Base-by-base conservation (phyloP, 2,888 invertebrate genomes). In the Entomobrya multifasciata region DNA sequence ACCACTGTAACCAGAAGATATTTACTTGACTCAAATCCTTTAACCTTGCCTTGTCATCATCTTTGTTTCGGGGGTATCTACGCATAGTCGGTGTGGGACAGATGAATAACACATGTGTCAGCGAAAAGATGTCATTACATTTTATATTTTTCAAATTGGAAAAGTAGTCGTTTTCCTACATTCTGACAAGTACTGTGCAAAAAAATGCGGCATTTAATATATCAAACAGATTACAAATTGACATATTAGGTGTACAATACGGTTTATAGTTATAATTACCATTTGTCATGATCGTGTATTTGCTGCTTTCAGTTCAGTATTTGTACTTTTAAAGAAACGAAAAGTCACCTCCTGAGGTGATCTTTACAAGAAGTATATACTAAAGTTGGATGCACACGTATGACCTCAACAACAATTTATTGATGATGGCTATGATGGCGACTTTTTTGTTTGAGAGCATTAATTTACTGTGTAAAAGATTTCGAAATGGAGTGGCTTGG, bases 11-110 rank as follows among this genome's bases (percentile, higher is more conserved):
- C n/a, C 52, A 55, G 6, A 55, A 55, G 20, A 55, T 55, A 20
- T 55, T 55, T 55, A 62, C 25, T 62, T 20, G 49, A 27, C 62
- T 62, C 27, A 49, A 49, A 78, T 62, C 78, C 65, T 55, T 78
- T 78, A 78, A 78, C 78, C 78, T 78, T 78, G 62, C 65, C 47
- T 47, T 78, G 78, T 77, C 60, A 60, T 62, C 62, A 62, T 27
- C 13, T 13, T 62, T 20, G 22, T 10, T 55, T 20, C 8, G n/a
- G 3, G 20, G 20, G 17, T 55, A 17, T n/a, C 52, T 17, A 67
- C 20, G 20, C 17, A 77, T 17, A 27, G 44, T 57, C 41, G 22
- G 20, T 22, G 77, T 44, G 41, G 20, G 36, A 30, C 52, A 55
- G 20, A 20, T 55, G 52, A 41, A 6, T 41, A 41, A 1, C 25